phyloP scores from a whole-genome alignment of 2,797 vertebrate genomes.

The Pelochelys cantorii region DNA sequence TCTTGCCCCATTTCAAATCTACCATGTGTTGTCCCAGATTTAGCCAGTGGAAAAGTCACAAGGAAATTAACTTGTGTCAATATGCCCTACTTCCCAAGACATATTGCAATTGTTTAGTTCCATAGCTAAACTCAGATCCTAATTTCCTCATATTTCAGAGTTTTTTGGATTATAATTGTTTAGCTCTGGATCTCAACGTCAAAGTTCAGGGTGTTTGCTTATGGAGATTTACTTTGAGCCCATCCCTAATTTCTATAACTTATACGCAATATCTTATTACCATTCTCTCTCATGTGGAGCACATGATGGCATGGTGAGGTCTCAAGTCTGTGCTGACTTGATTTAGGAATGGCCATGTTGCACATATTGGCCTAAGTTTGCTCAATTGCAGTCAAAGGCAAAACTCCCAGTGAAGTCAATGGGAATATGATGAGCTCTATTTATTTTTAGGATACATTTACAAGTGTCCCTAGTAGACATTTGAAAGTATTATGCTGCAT shows the following conservation, averaged over 20 bases:
- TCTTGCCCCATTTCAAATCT: background rate
- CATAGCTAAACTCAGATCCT: background rate
- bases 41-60: background rate
- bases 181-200: background rate
- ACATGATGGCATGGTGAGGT: background rate
- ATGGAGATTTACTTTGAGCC: background rate
- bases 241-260: background rate
- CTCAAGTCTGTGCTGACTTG: background rate
- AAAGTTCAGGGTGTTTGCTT: background rate
- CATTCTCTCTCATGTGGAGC: background rate
- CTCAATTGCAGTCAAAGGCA: background rate
- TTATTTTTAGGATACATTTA: background rate
- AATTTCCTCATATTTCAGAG: background rate
- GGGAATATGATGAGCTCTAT: background rate
- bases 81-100: background rate
- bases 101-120: background rate
- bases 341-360: background rate
- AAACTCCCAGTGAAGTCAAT: background rate
- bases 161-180: background rate
- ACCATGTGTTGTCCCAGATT: background rate
- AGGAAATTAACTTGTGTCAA: conserved; percentile 2
- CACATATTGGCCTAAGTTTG: background rate
- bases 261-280: background rate
- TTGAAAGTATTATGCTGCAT: background rate
- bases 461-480: background rate